Conservation (phyloP, 2,797 vertebrate genomes). For the Nyctalus aviator region DNA sequence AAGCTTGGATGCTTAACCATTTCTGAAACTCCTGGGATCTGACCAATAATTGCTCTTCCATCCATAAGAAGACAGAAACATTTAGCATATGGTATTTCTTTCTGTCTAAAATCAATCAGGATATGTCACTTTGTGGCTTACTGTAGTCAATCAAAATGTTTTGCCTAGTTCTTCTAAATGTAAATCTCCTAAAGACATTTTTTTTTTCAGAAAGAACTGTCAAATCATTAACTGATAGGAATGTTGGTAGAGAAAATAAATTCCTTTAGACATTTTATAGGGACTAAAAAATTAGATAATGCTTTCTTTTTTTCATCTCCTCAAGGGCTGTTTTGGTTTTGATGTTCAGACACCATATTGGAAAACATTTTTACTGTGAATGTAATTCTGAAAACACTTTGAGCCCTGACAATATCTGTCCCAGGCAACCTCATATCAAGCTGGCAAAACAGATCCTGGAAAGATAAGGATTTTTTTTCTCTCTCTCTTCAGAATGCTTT, state of each 20-base stretch:
- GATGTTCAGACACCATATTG: slow-evolving; percentile 73
- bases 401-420: slow-evolving; percentile 70
- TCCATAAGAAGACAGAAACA: slow-evolving; percentile 62
- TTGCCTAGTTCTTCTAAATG: slow-evolving; percentile 64
- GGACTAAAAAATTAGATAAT: slow-evolving; percentile 64
- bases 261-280: slow-evolving; percentile 65
- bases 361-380: slow-evolving; percentile 74
- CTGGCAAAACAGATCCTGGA: slow-evolving; percentile 68
- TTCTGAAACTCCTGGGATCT: slow-evolving; percentile 46
- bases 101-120: slow-evolving; percentile 72
- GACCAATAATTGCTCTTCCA: slow-evolving; percentile 66
- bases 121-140: slow-evolving; percentile 61
- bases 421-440: slow-evolving; percentile 63
- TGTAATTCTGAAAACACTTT: slow-evolving; percentile 70
- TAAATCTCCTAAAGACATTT: slow-evolving; percentile 72
- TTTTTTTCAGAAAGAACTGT: slow-evolving; percentile 55
- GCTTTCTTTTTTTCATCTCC: not conserved
- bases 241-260: slow-evolving; percentile 65
- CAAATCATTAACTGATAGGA: slow-evolving; percentile 68
- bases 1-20: slow-evolving; percentile 40
- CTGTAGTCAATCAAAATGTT: slow-evolving; percentile 75
- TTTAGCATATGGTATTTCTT: slow-evolving; percentile 66
- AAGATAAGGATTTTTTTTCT: slow-evolving; percentile 70
- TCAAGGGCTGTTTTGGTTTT: slow-evolving; percentile 68
- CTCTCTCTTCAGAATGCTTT: slow-evolving; percentile 68